A percentile compares a stretch with the other conserved stretches of the same genome.
Evolutionary conservation across 2,888 invertebrate genomes (phyloP).

Genomic region (Hydrotaea cyrtoneurina): DNA sequence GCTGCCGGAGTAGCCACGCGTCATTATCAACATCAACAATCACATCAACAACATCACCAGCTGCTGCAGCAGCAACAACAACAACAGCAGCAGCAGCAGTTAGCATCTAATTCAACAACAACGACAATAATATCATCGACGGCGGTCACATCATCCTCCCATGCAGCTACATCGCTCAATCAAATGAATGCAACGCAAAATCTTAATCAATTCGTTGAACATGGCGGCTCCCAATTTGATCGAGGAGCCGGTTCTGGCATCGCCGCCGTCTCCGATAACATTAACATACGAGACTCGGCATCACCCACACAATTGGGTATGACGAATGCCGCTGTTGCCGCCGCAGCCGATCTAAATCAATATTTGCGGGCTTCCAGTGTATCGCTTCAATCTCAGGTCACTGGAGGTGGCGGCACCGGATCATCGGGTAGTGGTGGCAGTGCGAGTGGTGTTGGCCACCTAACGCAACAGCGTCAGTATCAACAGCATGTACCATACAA

Average conservation of each 20-base stretch:
- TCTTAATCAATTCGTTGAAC: constrained; percentile 55
- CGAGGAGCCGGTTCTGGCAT: constrained; percentile 11
- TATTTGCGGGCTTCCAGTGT: constrained; percentile 73
- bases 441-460: neutral
- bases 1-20: constrained; percentile 65
- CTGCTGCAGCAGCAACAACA: constrained; percentile 66
- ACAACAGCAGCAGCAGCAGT: constrained; percentile 37
- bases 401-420: constrained; percentile 42
- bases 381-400: constrained; percentile 72
- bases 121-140: constrained; percentile 80
- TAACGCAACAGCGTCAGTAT: constrained; percentile 56
- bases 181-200: constrained; percentile 47
- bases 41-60: constrained; percentile 47
- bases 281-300: constrained; percentile 30
- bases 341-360: constrained; percentile 60
- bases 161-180: constrained; percentile 37
- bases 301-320: constrained; percentile 62
- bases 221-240: constrained; percentile 60
- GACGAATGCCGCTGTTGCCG: constrained; percentile 49
- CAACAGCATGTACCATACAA: constrained; percentile 63
- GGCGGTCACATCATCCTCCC: constrained; percentile 76
- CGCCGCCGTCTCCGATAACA: constrained; percentile 26
- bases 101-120: constrained; percentile 51
- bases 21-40: constrained; percentile 54
- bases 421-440: neutral